phyloP scores from a whole-genome alignment of 1,140 invertebrate genomes.

The Brachionus manjavacas region DNA sequence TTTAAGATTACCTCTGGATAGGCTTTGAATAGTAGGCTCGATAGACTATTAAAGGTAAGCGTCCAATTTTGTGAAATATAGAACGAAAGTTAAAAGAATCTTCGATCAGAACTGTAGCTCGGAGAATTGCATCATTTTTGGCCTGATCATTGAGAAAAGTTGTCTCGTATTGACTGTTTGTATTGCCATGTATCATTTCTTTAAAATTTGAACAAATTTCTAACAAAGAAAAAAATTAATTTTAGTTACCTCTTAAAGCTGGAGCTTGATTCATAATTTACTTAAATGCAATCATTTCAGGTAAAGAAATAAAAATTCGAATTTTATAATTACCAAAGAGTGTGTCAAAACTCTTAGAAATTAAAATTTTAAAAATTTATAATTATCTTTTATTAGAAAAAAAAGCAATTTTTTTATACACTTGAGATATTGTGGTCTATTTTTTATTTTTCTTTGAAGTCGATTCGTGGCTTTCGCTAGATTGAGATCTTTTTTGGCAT shows the following conservation, averaged over 20 bases:
- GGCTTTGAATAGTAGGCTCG: constrained; percentile 49
- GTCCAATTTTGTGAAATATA: constrained; percentile 52
- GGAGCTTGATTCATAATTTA: background rate
- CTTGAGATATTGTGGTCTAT: background rate
- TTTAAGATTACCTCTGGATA: constrained; percentile 47
- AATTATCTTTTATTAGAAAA: background rate
- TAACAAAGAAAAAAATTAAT: background rate
- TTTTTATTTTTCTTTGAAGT: background rate
- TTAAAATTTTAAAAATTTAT: background rate
- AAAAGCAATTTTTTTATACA: background rate
- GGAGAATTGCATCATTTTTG: background rate
- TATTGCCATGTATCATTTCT: background rate
- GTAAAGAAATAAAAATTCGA: background rate
- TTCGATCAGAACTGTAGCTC: constrained; percentile 23
- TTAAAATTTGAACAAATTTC: background rate
- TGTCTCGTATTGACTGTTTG: background rate
- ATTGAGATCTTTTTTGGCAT: background rate
- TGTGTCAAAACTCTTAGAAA: background rate
- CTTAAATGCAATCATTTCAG: background rate
- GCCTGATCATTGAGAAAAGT: background rate
- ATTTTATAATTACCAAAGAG: background rate
- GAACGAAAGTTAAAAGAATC: constrained; percentile 45
- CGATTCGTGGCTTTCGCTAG: background rate
- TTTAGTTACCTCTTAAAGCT: background rate
- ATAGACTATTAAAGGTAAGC: constrained; percentile 48